These are phyloP conservation scores for Capromys pilorides DNA, from an alignment of 2,797 vertebrate genomes.

Conservation along the genomic window DNA sequence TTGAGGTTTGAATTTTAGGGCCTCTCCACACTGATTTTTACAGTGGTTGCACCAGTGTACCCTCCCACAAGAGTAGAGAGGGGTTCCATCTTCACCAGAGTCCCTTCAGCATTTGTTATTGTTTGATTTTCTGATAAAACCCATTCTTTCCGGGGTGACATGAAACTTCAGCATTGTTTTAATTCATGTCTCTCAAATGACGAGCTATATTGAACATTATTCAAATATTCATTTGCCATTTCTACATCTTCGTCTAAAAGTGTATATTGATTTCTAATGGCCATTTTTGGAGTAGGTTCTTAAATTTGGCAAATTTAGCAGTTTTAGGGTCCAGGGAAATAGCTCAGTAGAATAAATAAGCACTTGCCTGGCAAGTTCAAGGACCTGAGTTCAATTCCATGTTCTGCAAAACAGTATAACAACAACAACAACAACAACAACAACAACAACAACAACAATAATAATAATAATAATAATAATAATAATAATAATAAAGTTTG, in stretches of 20 bases:
- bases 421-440: too few species aligned
- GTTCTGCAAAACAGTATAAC: too few species aligned
- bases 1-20: neutral
- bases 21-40: neutral
- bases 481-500: too few species aligned
- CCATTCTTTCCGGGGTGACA: neutral
- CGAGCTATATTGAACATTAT: neutral
- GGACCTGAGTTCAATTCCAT: too few species aligned
- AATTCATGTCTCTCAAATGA: neutral
- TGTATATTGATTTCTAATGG: neutral
- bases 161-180: neutral
- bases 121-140: neutral
- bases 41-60: neutral
- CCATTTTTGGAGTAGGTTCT: neutral
- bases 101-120: neutral
- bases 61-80: neutral
- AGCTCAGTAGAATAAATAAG: too few species aligned
- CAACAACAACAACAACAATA: too few species aligned
- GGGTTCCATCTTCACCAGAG: neutral
- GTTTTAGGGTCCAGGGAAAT: neutral
- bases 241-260: neutral
- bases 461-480: too few species aligned
- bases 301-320: neutral
- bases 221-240: neutral
- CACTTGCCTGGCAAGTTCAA: too few species aligned